Percentiles rank a stretch among this genome's conserved stretches.
Evolutionary conservation across 1,140 invertebrate genomes (phyloP).

Genomic region (Anastatus disparis): DNA sequence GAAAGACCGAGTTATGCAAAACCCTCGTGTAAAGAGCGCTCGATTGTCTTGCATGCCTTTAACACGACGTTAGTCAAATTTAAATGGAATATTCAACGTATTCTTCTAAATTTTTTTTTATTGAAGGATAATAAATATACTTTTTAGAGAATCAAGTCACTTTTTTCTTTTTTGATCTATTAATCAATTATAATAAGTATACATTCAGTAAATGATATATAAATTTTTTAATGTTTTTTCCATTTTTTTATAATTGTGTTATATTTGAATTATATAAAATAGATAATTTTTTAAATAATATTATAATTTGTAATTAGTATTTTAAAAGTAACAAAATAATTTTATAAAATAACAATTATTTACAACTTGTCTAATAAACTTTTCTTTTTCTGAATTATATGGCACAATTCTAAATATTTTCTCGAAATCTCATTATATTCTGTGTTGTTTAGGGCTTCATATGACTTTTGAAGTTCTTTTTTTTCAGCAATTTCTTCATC

Average conservation of each 20-base stretch:
- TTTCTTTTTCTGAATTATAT: constrained; percentile 54
- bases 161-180: too few relatives aligned
- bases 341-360: background rate
- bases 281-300: background rate
- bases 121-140: too few relatives aligned
- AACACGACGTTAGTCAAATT: constrained; percentile 15
- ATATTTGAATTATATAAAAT: background rate
- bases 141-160: too few relatives aligned
- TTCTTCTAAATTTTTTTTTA: too few relatives aligned
- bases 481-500: constrained; percentile 50
- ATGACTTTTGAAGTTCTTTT: constrained; percentile 47
- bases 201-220: too few relatives aligned
- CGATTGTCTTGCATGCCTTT: background rate
- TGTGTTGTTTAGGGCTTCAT: constrained; percentile 48
- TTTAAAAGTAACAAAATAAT: too few relatives aligned
- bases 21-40: background rate
- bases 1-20: too few relatives aligned
- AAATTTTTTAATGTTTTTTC: too few relatives aligned
- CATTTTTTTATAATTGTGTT: background rate
- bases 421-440: constrained; percentile 54
- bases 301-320: background rate
- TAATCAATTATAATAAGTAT: too few relatives aligned
- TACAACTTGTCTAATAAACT: constrained; percentile 50
- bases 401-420: constrained; percentile 51
- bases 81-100: too few relatives aligned